A percentile compares a stretch with the other conserved stretches of the same genome.
phyloP scores from a whole-genome alignment of 2,888 invertebrate species.

The Scaptodrosophila latifasciaeformis region DNA sequence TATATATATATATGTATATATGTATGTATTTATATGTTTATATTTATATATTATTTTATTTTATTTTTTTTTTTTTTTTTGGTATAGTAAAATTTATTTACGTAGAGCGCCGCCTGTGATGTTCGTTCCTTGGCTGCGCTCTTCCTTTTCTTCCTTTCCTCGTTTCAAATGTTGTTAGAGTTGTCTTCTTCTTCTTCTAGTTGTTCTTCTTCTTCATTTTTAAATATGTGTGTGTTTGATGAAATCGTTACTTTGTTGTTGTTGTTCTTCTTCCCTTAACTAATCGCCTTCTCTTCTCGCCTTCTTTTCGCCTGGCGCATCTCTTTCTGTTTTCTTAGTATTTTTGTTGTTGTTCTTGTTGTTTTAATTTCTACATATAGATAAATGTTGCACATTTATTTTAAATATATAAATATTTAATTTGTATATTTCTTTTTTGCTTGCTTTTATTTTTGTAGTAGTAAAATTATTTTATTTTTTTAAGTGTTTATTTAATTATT shows the following conservation, averaged over 20 bases:
- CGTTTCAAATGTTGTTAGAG: slow-evolving; percentile 25
- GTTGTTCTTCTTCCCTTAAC: slow-evolving; percentile 24
- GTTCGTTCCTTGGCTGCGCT: slow-evolving; percentile 12
- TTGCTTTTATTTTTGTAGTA: slow-evolving; percentile 24
- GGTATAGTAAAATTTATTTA: background rate
- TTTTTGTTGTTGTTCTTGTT: slow-evolving; percentile 13
- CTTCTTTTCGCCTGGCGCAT: no score
- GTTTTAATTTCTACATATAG: slow-evolving; percentile 15
- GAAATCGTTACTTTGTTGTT: slow-evolving; percentile 48
- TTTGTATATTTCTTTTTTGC: slow-evolving; percentile 58
- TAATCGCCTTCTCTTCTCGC: slow-evolving; percentile 27
- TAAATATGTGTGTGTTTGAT: slow-evolving; percentile 61
- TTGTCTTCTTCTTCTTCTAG: slow-evolving; percentile 29
- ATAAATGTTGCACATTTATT: background rate
- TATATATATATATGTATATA: slow-evolving; percentile 53
- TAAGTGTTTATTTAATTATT: slow-evolving; percentile 17
- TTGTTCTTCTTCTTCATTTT: slow-evolving; percentile 21
- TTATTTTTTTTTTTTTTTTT: slow-evolving; percentile 1
- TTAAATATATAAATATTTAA: slow-evolving; percentile 66
- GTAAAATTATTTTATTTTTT: slow-evolving; percentile 54
- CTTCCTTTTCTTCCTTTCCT: slow-evolving; percentile 18
- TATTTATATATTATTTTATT: no score
- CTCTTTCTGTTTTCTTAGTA: no score
- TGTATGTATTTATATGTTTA: slow-evolving; percentile 32
- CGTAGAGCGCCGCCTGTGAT: slow-evolving; percentile 23